Base-by-base conservation (phyloP, 2,113 vertebrate species). In the Electrona antarctica region DNA sequence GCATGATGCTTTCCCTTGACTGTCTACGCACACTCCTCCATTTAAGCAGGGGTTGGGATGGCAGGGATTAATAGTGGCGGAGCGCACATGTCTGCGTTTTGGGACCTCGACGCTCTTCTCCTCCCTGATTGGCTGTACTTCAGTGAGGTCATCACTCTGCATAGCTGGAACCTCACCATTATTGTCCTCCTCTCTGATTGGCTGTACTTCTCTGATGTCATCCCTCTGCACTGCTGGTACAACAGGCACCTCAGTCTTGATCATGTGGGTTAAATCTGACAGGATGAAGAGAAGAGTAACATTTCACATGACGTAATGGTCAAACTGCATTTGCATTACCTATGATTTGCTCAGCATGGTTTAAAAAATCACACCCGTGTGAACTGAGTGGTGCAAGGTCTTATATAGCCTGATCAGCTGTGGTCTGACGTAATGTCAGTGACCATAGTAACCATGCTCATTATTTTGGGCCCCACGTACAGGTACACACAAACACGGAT, bases 21-120 rank as follows among this genome's bases (percentile, higher is more conserved):
- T 85, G 0, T 82, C 90, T 77, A 95, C 90, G 76, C 96, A 98
- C 60, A 89, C 13, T 8, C 96, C 96, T 0, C 92, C 92, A 3
- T 98, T 97, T 13, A 91, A 89, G 65, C 96, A 97, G 6, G 91
- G 94, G 71, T 95, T 95, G 1, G 94, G 93, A 10, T 87, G 76
- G 79, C 96, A 97, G 0, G 90, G 87, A 28, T 93, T 75, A 29
- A 67, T 71, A 55, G 72, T 65, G 56, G 84, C 64, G 13, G 89
- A 84, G 7, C 90, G 85, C 46, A 7, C 52, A 6, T 86, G 84
- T 69, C 91, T 89, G 45, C 82, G 90, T 68, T 93, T 91, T 12
- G 82, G 0, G 0, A 62, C 48, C 11, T 88, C 63, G 33, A 4
- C 1, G 76, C 78, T 21, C 64, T 81, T 7, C 2, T 80, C 85